A percentile compares a stretch with the other conserved stretches of the same genome.
Conservation (phyloP, 1,140 invertebrate genomes). For the Vollenhovia emeryi region DNA sequence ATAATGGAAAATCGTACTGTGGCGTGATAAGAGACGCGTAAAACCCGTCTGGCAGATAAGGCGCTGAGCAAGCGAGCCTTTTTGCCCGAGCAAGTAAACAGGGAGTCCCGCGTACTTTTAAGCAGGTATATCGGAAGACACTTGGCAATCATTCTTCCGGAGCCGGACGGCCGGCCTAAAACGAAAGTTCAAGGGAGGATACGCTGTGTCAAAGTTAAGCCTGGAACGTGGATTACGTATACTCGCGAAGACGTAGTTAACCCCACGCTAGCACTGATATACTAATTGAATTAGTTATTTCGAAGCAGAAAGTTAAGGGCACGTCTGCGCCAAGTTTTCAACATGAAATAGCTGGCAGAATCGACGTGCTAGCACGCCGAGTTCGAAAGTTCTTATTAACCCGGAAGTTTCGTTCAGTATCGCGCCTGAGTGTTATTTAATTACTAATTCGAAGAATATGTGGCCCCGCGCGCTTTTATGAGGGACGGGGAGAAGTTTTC, state of each 20-base stretch:
- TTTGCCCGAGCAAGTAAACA: neutral
- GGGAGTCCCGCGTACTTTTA: neutral
- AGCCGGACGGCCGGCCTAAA: conserved; percentile 34
- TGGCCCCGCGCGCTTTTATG: conserved; percentile 52
- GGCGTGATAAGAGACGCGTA: neutral
- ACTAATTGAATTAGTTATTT: conserved; percentile 77
- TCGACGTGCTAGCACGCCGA: conserved; percentile 66
- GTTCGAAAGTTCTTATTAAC: conserved; percentile 71
- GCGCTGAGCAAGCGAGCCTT: neutral
- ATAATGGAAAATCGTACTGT: neutral
- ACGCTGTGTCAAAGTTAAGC: conserved; percentile 66
- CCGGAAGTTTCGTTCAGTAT: conserved; percentile 71
- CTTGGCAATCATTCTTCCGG: conserved; percentile 37
- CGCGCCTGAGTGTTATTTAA: conserved; percentile 72
- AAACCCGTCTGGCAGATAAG: neutral
- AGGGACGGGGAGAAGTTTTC: conserved; percentile 34
- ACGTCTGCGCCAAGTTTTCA: conserved; percentile 74
- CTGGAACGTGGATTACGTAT: conserved; percentile 70
- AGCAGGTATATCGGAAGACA: neutral
- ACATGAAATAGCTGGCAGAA: conserved; percentile 73
- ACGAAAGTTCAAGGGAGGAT: conserved; percentile 53
- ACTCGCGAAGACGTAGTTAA: conserved; percentile 71
- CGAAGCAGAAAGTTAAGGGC: conserved; percentile 74
- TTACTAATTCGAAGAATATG: conserved; percentile 69
- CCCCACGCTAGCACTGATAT: conserved; percentile 67